Base-by-base conservation (phyloP, 2,888 invertebrate genomes). In the Tipula helvola region DNA sequence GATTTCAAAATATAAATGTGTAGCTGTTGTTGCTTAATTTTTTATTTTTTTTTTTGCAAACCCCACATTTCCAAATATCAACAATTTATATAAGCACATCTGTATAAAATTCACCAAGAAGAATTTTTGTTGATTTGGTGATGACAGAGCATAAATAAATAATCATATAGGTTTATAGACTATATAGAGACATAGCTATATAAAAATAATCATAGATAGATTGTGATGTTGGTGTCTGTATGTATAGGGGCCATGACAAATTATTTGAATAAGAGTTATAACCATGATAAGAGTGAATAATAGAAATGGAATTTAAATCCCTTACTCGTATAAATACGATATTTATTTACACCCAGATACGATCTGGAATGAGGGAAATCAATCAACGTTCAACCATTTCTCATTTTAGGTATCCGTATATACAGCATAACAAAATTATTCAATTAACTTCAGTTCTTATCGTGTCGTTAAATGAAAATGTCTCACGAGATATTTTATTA, bases 121-220 rank as follows among this genome's bases (percentile, higher is more conserved):
- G 28, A 71, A 28, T 71, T 71, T 71, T 71, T 71, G 71, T 71
- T 71, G 71, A 71, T 71, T 71, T 71, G 71, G 71, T 71, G 71
- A 71, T 71, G 71, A 71, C 71, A 71, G 71, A 71, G 71, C 71
- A 71, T 71, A 71, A 71, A 71, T 71, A 71, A 71, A 71, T 71
- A 71, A 71, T 71, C 71, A 71, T 71, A 71, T 7, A 71, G 8
- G 18, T 10, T 18, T 57, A 57, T 57, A 57, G 7, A 57, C 7
- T 18, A 18, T 18, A 57, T 57, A 57, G 16, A 57, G 16, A 57
- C 2, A 28, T n/a, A n/a, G n/a, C 18, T 18, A 10, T 71, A 71
- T 52, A 8, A 16, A 16, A 16, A 44, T 44, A 10, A 10, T 10
- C 12, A 44, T 44, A 44, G 16, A 57, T 4, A 28, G 28, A 28